A percentile compares a stretch with the other conserved stretches of the same genome.
Conservation (phyloP, 2,888 invertebrate species). For the Rapana venosa region DNA sequence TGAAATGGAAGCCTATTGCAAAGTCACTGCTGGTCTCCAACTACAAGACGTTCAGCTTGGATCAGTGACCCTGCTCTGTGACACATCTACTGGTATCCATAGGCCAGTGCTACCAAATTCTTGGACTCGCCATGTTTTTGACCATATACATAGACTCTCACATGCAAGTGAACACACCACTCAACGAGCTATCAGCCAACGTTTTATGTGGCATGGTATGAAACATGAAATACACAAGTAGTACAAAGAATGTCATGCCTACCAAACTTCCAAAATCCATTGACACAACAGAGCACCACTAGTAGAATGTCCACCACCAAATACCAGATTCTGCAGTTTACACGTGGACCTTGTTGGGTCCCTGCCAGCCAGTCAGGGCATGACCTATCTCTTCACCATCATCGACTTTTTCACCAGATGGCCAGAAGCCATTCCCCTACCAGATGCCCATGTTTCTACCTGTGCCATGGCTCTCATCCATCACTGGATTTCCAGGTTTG, state of each 20-base stretch:
- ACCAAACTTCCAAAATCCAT: not conserved
- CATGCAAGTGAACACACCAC: constrained; percentile 34
- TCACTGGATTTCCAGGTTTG: constrained; percentile 13
- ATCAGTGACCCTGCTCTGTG: constrained; percentile 24
- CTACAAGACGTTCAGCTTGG: constrained; percentile 37
- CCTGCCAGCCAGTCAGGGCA: not conserved
- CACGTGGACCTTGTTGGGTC: not conserved
- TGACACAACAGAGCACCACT: constrained; percentile 1
- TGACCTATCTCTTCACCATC: constrained; percentile 28
- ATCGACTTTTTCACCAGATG: constrained; percentile 33
- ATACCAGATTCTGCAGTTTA: not conserved
- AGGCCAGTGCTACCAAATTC: constrained; percentile 31
- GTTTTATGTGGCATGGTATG: constrained; percentile 42
- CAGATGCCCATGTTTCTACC: constrained; percentile 1
- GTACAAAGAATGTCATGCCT: constrained; percentile 26
- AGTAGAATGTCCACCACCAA: not conserved
- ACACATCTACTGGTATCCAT: constrained; percentile 25
- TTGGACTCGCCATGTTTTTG: constrained; percentile 34
- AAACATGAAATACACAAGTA: constrained; percentile 41
- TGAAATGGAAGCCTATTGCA: constrained; percentile 38
- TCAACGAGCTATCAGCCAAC: constrained; percentile 40
- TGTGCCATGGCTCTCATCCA: constrained; percentile 30
- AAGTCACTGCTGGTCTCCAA: constrained; percentile 11
- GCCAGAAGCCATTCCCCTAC: constrained; percentile 22
- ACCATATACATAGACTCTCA: constrained; percentile 38